Evolutionary conservation across 2,888 invertebrate species (phyloP), one percentile per base, ranked within the genome.

Genomic region (Aromia moschata): DNA sequence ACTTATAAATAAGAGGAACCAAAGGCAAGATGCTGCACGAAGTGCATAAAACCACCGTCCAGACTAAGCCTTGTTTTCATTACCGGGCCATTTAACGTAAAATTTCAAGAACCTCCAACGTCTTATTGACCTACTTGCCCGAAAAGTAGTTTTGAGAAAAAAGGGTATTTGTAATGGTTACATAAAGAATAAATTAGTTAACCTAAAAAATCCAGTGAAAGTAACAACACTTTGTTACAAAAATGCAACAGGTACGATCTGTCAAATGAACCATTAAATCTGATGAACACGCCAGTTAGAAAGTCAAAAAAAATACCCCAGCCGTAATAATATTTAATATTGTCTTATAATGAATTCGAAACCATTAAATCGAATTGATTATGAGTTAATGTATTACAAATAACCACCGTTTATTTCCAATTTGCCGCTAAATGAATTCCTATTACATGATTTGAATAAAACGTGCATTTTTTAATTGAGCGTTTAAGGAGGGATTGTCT

Each of bases 301-400:
- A 65, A 68, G 67, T 55, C 53, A 62, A 47, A 56, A 60, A 59
- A 64, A 62, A 62, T 55, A 37, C 44, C 18, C 16, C n/a, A 59
- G 51, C 17, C 55, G 53, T 44, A 51, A 66, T 56, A 10, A 46
- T 46, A 45, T 51, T 51, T 55, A 62, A 60, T 52, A 38, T 49
- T 52, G 33, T 49, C 54, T 59, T 25, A 58, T 55, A 44, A 44
- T 59, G 44, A 58, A 56, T 53, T 58, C 64, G 59, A 65, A 60
- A 67, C 60, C 66, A 56, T 68, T 65, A 62, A 57, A 63, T 60
- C 61, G 65, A 70, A 67, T 70, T 67, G 70, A 68, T 70, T 68
- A 60, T 62, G 53, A 62, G 65, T 43, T 60, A 56, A 49, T 37
- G 47, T 49, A 64, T 65, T 60, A 57, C 67, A 65, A 65, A 55